Percentiles rank a stretch among this genome's conserved stretches.
Conservation (phyloP, 2,113 vertebrate genomes). For the Pontoporia blainvillei region DNA sequence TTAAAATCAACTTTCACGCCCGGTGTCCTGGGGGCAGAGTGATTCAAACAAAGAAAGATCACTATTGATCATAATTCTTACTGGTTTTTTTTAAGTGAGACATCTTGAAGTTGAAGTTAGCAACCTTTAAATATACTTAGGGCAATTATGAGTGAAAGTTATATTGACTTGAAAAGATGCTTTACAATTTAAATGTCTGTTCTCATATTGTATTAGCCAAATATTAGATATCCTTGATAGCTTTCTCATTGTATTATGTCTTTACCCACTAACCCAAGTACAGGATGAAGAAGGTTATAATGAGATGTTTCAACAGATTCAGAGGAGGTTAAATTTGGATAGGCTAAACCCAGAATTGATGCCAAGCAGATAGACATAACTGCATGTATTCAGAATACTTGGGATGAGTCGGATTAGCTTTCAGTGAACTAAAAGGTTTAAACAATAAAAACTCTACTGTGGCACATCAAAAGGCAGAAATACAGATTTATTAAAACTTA, state of each 20-base stretch:
- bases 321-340: not conserved
- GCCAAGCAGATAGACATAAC: not conserved
- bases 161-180: not conserved
- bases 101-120: not conserved
- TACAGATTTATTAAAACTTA: not conserved
- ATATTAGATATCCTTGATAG: not conserved
- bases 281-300: not conserved
- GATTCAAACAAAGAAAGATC: not conserved
- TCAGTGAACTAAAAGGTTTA: not conserved
- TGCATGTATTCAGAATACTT: not conserved
- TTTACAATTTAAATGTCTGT: not conserved
- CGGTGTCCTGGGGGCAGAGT: not conserved
- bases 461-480: not conserved
- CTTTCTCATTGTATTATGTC: not conserved
- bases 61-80: not conserved
- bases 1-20: slow-evolving; percentile 5
- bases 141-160: not conserved
- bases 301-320: not conserved
- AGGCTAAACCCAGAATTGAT: not conserved
- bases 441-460: not conserved
- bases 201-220: not conserved
- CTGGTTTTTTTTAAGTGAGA: not conserved
- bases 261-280: not conserved
- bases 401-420: not conserved
- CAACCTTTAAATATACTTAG: not conserved